Evolutionary conservation across 2,113 vertebrate genomes (phyloP), one percentile per base, ranked within the genome.

Genomic region (Atrichornis clamosus): DNA sequence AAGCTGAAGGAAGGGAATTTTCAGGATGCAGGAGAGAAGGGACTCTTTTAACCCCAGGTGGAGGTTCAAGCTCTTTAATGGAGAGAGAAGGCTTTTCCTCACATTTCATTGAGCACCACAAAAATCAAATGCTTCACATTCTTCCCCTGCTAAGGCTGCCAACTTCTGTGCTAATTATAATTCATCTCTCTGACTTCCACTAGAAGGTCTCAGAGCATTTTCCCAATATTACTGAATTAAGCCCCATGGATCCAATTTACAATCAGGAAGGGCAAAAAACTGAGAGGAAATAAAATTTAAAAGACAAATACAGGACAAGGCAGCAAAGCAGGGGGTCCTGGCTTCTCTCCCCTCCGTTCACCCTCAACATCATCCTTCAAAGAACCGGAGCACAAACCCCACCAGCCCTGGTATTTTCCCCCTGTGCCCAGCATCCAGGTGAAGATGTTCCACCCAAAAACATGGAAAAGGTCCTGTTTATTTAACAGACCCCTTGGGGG

Each of bases 151-250:
- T 72, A 58, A 18, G 89, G 32, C 81, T 96, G 95, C 91, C 93
- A 91, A 58, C 80, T 94, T 49, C 63, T 91, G 87, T 89, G 93
- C 84, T 96, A 85, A 95, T 90, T 95, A 93, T 96, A 96, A 93
- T 73, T n/a, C 78, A 55, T 70, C 90, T 84, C 89, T 33, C 24
- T 50, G 82, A 93, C 87, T 87, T 87, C 67, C 72, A n/a, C 58
- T 32, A 12, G 84, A 76, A 92, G 91, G 87, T 79, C 95, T 94
- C 55, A 5, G 76, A 94, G 88, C 68, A 50, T 86, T 53, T 46
- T 68, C 62, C 82, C 77, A 82, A 46, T 32, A 84, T 73, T 56
- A 6, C 81, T 46, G 84, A 70, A 64, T 82, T 60, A 19, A 85
- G n/a, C 42, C 59, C 79, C 87, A 37, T 19, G 58, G 15, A 59